Base-by-base conservation (phyloP, 2,797 vertebrate species). In the Myripristis jacobus region DNA sequence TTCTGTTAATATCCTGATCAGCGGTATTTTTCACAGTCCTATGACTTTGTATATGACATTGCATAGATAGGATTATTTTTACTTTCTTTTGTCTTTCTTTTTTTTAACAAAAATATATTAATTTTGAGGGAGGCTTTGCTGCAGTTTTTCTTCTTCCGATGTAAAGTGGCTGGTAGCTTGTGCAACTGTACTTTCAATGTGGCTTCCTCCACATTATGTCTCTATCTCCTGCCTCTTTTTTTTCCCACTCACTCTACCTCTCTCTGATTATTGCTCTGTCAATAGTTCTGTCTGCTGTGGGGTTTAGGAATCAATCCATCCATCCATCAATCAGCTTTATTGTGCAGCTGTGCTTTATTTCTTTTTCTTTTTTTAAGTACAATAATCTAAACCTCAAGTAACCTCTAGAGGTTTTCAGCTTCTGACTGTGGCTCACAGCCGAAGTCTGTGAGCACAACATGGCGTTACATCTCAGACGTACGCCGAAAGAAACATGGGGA, bases 231-330 rank as follows among this genome's bases (percentile, higher is more conserved):
- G 9, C 65, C 51, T 69, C 15, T n/a, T 47, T 57, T 38, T 22
- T 43, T 27, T 24, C 44, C 65, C 31, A 47, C 48, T 70, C 31
- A 47, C 52, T 67, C 34, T 8, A 27, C 22, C 18, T 19, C 46
- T 27, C 31, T 63, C 41, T 66, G 63, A 78, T 67, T 74, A 77
- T 44, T 55, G 51, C 60, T 72, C 48, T 53, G 60, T 80, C 72
- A 69, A 79, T 55, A 78, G 19, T 44, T 38, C 52, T 73, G 68
- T 67, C 67, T 82, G 10, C 53, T 63, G 43, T 58, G 21, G 50
- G 46, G 13, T 76, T 77, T 54, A 64, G 54, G 53, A 81, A 74
- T 85, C 73, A 46, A 64, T 68, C 59, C 15, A 38, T 67, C 56
- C 27, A 73, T 57, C 22, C 15, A 58, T 79, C 50, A 66, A 22